Percentiles rank a stretch among this genome's conserved stretches.
phyloP scores from a whole-genome alignment of 2,797 vertebrate species.

The Hydrocynus forskahlii region DNA sequence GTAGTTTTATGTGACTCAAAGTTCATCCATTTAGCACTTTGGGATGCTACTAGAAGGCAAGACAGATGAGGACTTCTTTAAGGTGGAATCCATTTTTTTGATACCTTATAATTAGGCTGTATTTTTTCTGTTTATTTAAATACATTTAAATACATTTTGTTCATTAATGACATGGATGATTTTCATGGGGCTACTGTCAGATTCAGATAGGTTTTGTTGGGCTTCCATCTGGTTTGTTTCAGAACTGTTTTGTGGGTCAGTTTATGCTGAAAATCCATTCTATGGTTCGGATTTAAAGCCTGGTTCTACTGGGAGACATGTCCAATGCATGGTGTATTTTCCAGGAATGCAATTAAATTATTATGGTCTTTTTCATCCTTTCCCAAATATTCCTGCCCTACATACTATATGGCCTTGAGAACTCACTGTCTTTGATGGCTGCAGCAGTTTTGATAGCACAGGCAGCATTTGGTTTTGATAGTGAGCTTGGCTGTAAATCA shows the following conservation, averaged over 20 bases:
- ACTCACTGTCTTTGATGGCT: not conserved
- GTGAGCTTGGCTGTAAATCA: constrained; percentile 25
- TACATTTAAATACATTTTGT: no score
- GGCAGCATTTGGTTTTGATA: constrained; percentile 37
- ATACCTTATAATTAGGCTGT: no score
- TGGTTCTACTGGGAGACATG: not conserved
- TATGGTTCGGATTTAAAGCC: not conserved
- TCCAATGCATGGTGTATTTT: not conserved
- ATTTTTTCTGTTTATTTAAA: no score
- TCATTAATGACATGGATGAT: not conserved
- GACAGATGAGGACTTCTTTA: no score
- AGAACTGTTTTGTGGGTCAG: no score
- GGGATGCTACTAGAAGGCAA: no score
- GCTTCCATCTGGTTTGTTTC: not conserved
- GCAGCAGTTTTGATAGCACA: constrained; percentile 15
- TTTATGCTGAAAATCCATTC: no score
- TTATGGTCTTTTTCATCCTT: not conserved
- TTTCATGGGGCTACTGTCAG: not conserved
- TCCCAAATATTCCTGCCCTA: not conserved
- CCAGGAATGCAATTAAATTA: not conserved
- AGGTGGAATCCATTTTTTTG: no score
- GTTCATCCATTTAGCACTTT: no score
- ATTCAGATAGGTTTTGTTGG: not conserved
- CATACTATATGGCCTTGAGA: not conserved
- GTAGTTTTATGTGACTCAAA: no score